phyloP scores from a whole-genome alignment of 2,797 vertebrate species.

The Ptychadena robeensis region DNA sequence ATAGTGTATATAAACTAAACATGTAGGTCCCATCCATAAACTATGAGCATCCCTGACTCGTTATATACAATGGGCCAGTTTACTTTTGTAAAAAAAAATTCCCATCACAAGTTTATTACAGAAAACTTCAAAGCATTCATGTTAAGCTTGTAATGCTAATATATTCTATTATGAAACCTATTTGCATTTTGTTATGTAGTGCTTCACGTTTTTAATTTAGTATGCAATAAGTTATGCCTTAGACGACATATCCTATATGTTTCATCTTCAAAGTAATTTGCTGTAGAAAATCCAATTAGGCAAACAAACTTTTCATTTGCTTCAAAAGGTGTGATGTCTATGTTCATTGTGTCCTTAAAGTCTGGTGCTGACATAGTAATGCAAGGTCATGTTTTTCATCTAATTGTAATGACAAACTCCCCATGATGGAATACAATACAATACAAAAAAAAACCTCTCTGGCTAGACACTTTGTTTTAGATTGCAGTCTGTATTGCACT shows the following conservation, averaged over 20 bases:
- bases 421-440: background rate
- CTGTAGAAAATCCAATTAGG: conserved; percentile 21
- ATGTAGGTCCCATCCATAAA: no score
- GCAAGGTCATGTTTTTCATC: background rate
- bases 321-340: conserved; percentile 20
- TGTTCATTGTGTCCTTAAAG: background rate
- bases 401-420: conserved; percentile 5
- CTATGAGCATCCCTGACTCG: no score
- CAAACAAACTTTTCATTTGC: conserved; percentile 8
- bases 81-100: no score
- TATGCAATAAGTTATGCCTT: background rate
- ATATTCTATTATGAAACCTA: no score
- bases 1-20: no score
- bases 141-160: no score
- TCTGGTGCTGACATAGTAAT: background rate
- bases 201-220: background rate
- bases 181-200: background rate
- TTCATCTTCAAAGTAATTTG: conserved; percentile 14
- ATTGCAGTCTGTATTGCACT: no score
- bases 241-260: background rate
- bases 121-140: no score
- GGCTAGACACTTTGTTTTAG: no score
- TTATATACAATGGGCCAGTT: no score
- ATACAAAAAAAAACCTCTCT: background rate
- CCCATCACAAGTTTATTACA: no score